phyloP scores from a whole-genome alignment of 2,888 invertebrate species.

The Asteroscopus sphinx region DNA sequence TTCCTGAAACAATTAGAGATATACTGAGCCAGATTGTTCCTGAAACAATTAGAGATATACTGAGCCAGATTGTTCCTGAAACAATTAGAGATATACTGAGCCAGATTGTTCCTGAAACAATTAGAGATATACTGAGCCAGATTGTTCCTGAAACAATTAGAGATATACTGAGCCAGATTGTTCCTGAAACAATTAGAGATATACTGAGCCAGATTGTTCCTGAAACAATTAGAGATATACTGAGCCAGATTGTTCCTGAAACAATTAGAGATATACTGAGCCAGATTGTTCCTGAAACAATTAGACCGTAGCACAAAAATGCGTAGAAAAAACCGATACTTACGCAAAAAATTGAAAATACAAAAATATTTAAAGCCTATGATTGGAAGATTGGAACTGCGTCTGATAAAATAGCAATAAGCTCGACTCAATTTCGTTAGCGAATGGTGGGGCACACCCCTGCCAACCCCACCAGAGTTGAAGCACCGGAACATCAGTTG shows the following conservation, averaged over 20 bases:
- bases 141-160: neutral
- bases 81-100: neutral
- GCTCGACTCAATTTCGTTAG: conserved; percentile 28
- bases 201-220: neutral
- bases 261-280: neutral
- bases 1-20: neutral
- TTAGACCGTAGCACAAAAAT: neutral
- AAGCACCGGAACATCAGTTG: conserved; percentile 6
- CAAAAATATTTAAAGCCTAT: conserved; percentile 16
- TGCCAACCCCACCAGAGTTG: conserved; percentile 8
- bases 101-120: neutral
- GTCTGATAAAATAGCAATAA: conserved; percentile 38
- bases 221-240: neutral
- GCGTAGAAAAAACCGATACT: neutral
- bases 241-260: neutral
- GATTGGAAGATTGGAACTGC: conserved; percentile 51
- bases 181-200: neutral
- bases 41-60: neutral
- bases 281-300: neutral
- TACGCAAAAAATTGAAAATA: neutral
- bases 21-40: neutral
- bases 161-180: neutral
- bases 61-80: neutral
- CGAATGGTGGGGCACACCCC: conserved; percentile 29
- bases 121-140: neutral